Evolutionary conservation across 2,113 vertebrate species (phyloP), one percentile per base, ranked within the genome.

Genomic region (Boleophthalmus pectinirostris): DNA sequence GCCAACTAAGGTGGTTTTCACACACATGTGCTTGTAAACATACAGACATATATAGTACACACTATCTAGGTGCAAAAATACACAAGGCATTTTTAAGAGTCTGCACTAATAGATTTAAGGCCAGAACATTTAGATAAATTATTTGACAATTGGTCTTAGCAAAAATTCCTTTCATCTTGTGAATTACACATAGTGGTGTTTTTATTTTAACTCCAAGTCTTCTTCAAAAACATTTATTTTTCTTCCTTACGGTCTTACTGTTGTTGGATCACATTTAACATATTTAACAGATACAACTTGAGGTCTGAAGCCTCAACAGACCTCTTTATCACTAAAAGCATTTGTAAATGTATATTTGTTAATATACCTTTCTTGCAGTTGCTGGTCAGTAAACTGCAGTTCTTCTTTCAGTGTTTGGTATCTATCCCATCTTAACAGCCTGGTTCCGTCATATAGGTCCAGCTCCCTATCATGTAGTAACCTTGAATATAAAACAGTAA

Each of bases 401-500:
- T 95, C 89, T 66, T 96, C 93, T 84, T 98, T 97, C 18, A 99
- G 80, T 2, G 83, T 87, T 81, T 92, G 90, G 65, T 97, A 99
- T 74, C 97, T 92, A 86, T 99, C 98, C 90, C 94, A 93, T 82
- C 96, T 93, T 75, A 99, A 89, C 69, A 99, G 89, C 68, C 95
- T 89, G 56, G 95, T 95, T 21, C 98, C 97, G 0, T 99, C 97
- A 20, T 96, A 97, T 20, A 99, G 95, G 73, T 96, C 95, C 74
- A 99, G 76, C 82, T 99, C 98, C 72, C 98, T 92, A 85, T 99
- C 97, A 45, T 98, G 96, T 65, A 99, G 95, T 70, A 99, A 79
- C 82, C 98, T 99, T 86, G 38, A 35, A 69, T 56, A 75, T 47
- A 77, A 63, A 53, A 46, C 25, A 14, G 8, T 6, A 9, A 64